Conservation (phyloP, 2,113 vertebrate species). For the Felis catus region F.catus_Fca126_mat1.0 CM031413.1:147868501-147869000, state of each 20-base stretch:
- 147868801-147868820: neutral
- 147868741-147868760: neutral
- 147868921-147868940: too few relatives aligned
- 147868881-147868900: too few relatives aligned
- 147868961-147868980: too few relatives aligned
- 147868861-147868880: too few relatives aligned
- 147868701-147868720: neutral
- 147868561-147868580: neutral
- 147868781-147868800: neutral
- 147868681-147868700: neutral
- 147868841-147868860: neutral
- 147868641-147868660: neutral
- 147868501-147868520: slow-evolving; percentile 30
- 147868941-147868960: too few relatives aligned
- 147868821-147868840: neutral
- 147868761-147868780: neutral
- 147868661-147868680: neutral
- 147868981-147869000: too few relatives aligned
- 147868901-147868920: too few relatives aligned
- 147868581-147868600: neutral
- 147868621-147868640: neutral
- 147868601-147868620: neutral
- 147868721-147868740: neutral
- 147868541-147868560: neutral
- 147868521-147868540: slow-evolving; percentile 18